Evolutionary conservation across 2,888 invertebrate species (phyloP), one percentile per base, ranked within the genome.

Genomic region (Pyrrhia umbra): DNA sequence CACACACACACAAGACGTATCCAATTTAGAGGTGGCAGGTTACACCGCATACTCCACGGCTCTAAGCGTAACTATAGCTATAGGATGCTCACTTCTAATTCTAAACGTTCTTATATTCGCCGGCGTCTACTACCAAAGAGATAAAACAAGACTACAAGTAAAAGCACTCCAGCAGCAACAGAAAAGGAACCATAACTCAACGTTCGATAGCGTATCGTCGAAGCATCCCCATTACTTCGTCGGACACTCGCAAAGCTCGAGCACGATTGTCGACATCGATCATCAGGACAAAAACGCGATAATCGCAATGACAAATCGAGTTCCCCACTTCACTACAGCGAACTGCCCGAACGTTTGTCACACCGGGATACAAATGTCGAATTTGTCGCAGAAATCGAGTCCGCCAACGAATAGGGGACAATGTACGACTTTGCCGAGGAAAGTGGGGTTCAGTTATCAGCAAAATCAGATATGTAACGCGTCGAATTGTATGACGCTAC

Each of bases 221-320:
- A 97, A 97, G 84, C 97, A 97, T 86, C 97, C 97, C 18, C 97
- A 97, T 89, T 97, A 97, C 85, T 96, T 97, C 82, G 96, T 97
- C 81, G 97, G 97, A 0, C 97, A 97, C 84, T 96, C 97, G 18
- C 97, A 97, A 84, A 97, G 97, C 82, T 97, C 97, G 30, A 97
- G 97, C 87, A 97, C 98, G 34, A 97, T 98, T 67, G 98, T 98
- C 5, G 97, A 98, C 84, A 97, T 98, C 30, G 98, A 98, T 85
- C 97, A 96, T 89, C 97, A 97, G 90, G 97, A 95, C 77, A 95
- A 95, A 79, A 95, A 94, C 81, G 93, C 95, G 39, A 95, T 95
- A 43, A 95, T 95, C 47, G 93, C 95, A 21, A 94, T 95, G 92
- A 93, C 94, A 58, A 94, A 95, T 78, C 87, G 94, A 51, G 94